A percentile compares a stretch with the other conserved stretches of the same genome.
Evolutionary conservation across 2,113 vertebrate genomes (phyloP).

Genomic region (Panurus biarmicus): DNA sequence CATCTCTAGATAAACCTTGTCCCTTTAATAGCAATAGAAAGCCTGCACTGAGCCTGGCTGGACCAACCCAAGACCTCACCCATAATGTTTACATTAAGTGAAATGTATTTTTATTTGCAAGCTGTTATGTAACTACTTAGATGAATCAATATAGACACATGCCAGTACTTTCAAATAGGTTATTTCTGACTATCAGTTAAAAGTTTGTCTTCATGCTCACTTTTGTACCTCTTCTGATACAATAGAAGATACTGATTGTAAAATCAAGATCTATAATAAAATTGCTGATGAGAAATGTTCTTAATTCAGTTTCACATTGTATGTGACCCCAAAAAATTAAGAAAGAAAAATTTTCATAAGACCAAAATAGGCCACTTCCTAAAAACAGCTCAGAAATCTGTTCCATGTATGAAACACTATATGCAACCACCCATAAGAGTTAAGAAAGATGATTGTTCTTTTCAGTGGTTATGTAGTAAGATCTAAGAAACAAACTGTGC

Average conservation of each 20-base stretch:
- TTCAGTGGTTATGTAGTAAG: neutral
- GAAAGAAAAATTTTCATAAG: neutral
- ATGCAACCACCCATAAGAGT: neutral
- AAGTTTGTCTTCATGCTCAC: neutral
- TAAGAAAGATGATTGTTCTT: neutral
- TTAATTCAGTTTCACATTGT: neutral
- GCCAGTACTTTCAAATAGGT: neutral
- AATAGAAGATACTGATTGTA: neutral
- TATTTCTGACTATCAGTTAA: neutral
- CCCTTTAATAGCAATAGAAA: neutral
- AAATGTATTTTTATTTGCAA: neutral
- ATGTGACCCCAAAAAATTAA: neutral
- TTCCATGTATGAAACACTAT: neutral
- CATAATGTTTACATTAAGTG: neutral
- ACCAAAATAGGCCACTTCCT: neutral
- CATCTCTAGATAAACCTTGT: neutral
- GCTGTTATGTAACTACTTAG: neutral
- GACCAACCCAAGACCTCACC: neutral
- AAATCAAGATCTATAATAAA: neutral
- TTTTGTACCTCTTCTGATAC: constrained; percentile 5
- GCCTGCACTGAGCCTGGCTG: neutral
- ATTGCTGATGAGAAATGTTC: neutral
- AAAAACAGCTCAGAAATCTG: neutral
- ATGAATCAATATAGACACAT: neutral
- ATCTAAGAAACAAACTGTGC: neutral